These are phyloP conservation scores for Hormaphis cornu DNA, from an alignment of 1,140 invertebrate genomes.

Conservation along the genomic window DNA sequence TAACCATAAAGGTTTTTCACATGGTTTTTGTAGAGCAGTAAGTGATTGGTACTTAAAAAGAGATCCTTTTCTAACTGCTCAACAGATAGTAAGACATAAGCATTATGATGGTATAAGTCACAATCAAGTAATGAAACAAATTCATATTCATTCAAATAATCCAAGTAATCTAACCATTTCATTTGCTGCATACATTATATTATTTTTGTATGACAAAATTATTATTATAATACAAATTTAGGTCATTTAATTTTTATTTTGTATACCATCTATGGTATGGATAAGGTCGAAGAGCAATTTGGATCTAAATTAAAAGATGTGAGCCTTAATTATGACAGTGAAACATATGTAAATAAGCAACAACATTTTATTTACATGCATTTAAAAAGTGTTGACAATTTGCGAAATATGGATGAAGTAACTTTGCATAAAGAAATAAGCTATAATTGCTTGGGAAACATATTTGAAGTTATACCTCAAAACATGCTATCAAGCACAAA, in stretches of 20 bases:
- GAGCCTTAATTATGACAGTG: background rate
- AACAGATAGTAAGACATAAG: background rate
- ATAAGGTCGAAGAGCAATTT: background rate
- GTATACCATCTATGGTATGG: background rate
- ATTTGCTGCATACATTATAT: background rate
- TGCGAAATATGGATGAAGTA: background rate
- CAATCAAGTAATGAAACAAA: constrained; percentile 1
- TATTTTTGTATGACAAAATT: background rate
- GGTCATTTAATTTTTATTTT: background rate
- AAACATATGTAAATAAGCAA: background rate
- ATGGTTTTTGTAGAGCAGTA: background rate
- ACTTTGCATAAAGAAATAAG: background rate
- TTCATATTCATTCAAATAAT: constrained; percentile 5
- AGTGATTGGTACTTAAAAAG: constrained; percentile 1
- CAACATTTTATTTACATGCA: constrained; percentile 13
- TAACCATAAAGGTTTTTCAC: background rate
- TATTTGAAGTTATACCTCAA: background rate
- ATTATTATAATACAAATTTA: background rate
- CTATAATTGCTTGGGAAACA: background rate
- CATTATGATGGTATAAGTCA: background rate
- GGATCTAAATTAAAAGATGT: background rate
- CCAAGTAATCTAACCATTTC: constrained; percentile 5
- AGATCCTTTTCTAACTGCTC: constrained; percentile 10
- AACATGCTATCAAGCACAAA: background rate
- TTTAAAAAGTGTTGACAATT: background rate